Base-by-base conservation (phyloP, 2,797 vertebrate species). In the Clamator glandarius region DNA sequence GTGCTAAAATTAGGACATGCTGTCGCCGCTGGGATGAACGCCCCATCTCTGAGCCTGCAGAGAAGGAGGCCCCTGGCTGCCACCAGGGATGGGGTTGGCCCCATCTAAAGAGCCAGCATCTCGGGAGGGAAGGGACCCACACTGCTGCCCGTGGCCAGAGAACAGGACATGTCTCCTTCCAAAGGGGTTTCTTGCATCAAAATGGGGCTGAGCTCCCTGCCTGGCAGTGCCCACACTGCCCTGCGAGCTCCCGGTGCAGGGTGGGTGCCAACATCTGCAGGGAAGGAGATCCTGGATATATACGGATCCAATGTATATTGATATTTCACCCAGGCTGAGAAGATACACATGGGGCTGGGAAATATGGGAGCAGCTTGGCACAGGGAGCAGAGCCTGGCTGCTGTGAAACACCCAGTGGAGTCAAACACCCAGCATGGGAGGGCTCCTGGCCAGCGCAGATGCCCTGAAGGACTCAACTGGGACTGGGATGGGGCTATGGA, bases 371-470 rank as follows among this genome's bases (percentile, higher is more conserved):
- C 61, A 66, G 29, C 18, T 18, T 77, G 64, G 52, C 19, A 54
- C 0, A 4, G 73, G 25, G 31, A 86, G 23, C 5, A 69, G 52
- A 90, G 33, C 25, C 35, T 1, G 3, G 28, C 33, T n/a, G 54
- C 55, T 63, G 42, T 58, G 54, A 44, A 73, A 57, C 0, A 1
- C 29, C 23, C 70, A 21, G 7, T 0, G 0, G 5, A 7, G 12
- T 85, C 26, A 59, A 39, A 59, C 6, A 72, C 9, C 18, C 55
- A 44, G 0, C 1, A 4, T 13, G 6, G 29, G 9, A n/a, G 41
- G 12, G 16, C 8, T 57, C 11, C 15, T 11, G 7, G 20, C 17
- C 24, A 35, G 3, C 1, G 2, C 29, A 76, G 63, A 75, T 11
- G 7, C 48, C 26, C 44, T 9, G 31, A 63, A 72, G 23, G 62